Base-by-base conservation (phyloP, 2,113 vertebrate species). In the Theristicus caerulescens region DNA sequence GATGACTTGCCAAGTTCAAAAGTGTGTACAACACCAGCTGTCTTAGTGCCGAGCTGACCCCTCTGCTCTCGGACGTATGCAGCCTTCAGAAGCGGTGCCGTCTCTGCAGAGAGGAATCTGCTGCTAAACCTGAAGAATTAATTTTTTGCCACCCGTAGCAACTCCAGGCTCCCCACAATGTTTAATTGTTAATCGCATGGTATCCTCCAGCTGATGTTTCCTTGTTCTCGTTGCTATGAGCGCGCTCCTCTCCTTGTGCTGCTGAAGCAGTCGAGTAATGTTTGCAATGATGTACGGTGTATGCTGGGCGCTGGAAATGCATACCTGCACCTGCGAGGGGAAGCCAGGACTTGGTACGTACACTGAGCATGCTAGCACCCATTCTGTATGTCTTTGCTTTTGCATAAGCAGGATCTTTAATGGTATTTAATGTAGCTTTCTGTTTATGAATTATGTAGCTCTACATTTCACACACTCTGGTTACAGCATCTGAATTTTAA, bases 391-490 rank as follows among this genome's bases (percentile, higher is more conserved):
- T 21, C 61, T 92, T 44, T 44, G 62, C 36, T 87, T 94, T 85
- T 87, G 62, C 51, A 62, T 70, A 79, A 91, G n/a, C 58, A 90
- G 58, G 46, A 22, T 69, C 31, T 94, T 95, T 73, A 77, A 66
- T 94, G 83, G 62, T 95, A 25, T 84, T 96, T 89, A 87, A 87
- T 88, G 82, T 73, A 62, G 49, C 38, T 72, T 76, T 86, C 76
- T 65, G 2, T 82, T 78, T 93, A 64, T 92, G 46, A 90, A 83
- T 96, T 94, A 88, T 52, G 25, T 81, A 90, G 47, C 58, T 93
- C 36, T 80, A 8, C 14, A 14, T 79, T 92, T 93, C 69, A 72
- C 72, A 40, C 26, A 10, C 40, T 70, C n/a, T 86, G 69, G 27
- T 62, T 80, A 46, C 64, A 47, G 44, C 36, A 36, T 76, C 5